phyloP scores from a whole-genome alignment of 1,140 invertebrate species.

The Littorina saxatilis region DNA sequence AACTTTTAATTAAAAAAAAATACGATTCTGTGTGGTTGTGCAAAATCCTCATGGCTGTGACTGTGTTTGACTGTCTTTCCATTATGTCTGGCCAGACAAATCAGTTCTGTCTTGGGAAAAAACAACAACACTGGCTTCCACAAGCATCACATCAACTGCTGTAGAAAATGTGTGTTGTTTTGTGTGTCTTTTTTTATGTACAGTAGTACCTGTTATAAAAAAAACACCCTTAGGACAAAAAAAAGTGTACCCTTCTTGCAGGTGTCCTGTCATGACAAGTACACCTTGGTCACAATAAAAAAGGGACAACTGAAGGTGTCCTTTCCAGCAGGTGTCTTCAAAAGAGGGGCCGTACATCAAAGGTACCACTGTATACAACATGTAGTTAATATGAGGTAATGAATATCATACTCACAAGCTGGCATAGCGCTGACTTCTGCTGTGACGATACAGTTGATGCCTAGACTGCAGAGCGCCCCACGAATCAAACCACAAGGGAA shows the following conservation, averaged over 20 bases:
- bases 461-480: slow-evolving; percentile 95
- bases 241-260: neutral
- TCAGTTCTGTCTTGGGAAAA: no score
- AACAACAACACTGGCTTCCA: no score
- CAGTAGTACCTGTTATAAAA: no score
- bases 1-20: neutral
- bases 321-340: neutral
- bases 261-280: neutral
- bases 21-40: neutral
- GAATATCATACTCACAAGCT: slow-evolving; percentile 83
- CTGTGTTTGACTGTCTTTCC: no score
- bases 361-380: neutral
- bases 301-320: neutral
- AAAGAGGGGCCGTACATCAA: neutral
- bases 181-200: no score
- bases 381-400: neutral
- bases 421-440: slow-evolving; percentile 95
- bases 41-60: neutral
- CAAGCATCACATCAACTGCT: no score
- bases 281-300: neutral
- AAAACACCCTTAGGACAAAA: no score
- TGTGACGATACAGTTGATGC: slow-evolving; percentile 94
- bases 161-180: no score
- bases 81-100: no score
- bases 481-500: slow-evolving; percentile 97